Conservation (phyloP, 2,113 vertebrate species). For the Xenopus borealis region DNA sequence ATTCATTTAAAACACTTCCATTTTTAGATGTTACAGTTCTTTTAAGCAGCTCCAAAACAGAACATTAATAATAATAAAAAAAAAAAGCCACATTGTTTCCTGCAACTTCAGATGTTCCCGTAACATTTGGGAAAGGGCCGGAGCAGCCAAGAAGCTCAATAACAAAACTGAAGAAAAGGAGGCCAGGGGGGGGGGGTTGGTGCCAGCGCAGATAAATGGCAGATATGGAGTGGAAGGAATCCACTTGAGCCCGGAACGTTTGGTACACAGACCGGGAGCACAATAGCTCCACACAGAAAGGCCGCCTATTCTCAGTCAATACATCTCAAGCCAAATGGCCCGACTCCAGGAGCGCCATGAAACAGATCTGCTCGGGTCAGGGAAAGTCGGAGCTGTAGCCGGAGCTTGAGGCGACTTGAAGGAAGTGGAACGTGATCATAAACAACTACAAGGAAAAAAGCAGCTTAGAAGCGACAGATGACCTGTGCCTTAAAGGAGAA, state of each 20-base stretch:
- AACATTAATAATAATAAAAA: background rate
- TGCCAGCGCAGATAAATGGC: fast-evolving
- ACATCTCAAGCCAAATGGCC: slow-evolving; percentile 5
- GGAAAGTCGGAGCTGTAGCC: background rate
- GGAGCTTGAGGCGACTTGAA: background rate
- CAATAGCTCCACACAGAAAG: background rate
- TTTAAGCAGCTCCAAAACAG: background rate
- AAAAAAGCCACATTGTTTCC: background rate
- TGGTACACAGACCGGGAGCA: background rate
- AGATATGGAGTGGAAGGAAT: fast-evolving
- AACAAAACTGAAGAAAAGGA: background rate
- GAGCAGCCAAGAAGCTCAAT: background rate
- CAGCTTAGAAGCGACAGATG: too few relatives aligned
- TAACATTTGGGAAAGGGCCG: background rate
- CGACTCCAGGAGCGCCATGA: background rate
- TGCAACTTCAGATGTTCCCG: background rate
- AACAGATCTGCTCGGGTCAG: background rate
- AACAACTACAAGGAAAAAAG: too few relatives aligned
- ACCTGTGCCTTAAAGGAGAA: too few relatives aligned
- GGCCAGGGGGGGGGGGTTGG: background rate
- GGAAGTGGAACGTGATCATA: too few relatives aligned
- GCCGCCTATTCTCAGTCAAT: background rate
- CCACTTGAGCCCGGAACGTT: fast-evolving
- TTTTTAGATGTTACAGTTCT: too few relatives aligned
- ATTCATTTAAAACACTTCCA: too few relatives aligned